These are phyloP conservation scores for Candoia aspera DNA, from an alignment of 2,113 vertebrate species.

Conservation along the genomic window DNA sequence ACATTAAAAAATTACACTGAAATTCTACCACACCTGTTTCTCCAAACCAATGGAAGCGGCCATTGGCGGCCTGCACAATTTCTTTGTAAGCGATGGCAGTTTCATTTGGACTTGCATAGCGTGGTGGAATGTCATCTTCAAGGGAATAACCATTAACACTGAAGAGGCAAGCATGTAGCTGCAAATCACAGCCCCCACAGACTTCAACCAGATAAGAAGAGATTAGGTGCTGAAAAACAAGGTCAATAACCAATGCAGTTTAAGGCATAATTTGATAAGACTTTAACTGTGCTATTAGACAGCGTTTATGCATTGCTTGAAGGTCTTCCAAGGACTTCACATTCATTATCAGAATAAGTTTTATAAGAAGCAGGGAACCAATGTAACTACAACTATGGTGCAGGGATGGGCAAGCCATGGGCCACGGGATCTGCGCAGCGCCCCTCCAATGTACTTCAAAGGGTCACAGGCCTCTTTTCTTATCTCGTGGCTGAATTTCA, in stretches of 20 bases:
- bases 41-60: constrained; percentile 84
- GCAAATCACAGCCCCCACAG: constrained; percentile 68
- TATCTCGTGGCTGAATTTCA: no score
- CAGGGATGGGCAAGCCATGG: neutral
- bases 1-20: neutral
- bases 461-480: no score
- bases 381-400: neutral
- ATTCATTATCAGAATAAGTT: neutral
- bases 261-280: neutral
- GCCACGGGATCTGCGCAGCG: neutral
- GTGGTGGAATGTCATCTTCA: constrained; percentile 39
- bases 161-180: constrained; percentile 80
- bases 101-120: constrained; percentile 58
- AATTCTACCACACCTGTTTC: constrained; percentile 71
- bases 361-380: neutral
- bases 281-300: neutral
- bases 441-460: no score
- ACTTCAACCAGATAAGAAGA: constrained; percentile 73
- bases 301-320: neutral
- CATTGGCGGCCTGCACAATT: constrained; percentile 59
- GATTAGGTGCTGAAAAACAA: constrained; percentile 59
- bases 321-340: neutral
- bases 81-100: constrained; percentile 61
- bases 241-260: no score
- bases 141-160: constrained; percentile 32